Conservation (phyloP, 2,113 vertebrate genomes). For the Theristicus caerulescens region DNA sequence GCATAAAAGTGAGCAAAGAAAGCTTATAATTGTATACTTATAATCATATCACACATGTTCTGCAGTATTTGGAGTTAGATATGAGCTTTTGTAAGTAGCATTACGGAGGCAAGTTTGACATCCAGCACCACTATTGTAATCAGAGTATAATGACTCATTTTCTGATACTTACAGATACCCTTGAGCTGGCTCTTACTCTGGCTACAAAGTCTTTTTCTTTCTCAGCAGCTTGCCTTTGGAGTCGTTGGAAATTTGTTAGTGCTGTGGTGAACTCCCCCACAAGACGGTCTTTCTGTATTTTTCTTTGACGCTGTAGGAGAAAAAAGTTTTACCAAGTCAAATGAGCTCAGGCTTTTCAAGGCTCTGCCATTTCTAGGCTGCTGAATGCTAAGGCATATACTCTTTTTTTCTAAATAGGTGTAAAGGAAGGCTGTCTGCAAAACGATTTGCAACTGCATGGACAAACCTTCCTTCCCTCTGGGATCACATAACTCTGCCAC, state of each 20-base stretch:
- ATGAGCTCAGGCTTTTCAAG: background rate
- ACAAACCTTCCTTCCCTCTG: background rate
- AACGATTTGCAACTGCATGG: background rate
- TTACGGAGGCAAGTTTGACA: background rate
- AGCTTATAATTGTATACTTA: background rate
- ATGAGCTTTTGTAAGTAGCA: background rate
- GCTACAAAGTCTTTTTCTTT: constrained; percentile 95
- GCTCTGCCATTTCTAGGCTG: background rate
- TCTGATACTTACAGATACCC: constrained; percentile 85
- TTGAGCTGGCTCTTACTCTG: constrained; percentile 91
- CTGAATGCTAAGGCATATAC: background rate
- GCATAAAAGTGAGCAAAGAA: background rate
- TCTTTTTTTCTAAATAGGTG: background rate
- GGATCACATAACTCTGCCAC: background rate
- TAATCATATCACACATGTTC: background rate
- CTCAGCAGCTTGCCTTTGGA: constrained; percentile 89
- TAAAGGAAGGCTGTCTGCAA: background rate
- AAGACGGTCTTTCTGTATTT: constrained; percentile 92
- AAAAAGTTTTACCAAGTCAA: background rate
- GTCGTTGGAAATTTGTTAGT: constrained; percentile 88
- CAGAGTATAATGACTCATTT: background rate
- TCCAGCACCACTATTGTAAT: background rate
- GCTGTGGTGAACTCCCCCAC: constrained; percentile 90
- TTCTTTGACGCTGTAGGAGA: constrained; percentile 87
- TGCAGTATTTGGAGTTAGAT: background rate